These are phyloP conservation scores for Tiaroga cobitis DNA, from an alignment of 2,797 vertebrate genomes.

Conservation along the genomic window DNA sequence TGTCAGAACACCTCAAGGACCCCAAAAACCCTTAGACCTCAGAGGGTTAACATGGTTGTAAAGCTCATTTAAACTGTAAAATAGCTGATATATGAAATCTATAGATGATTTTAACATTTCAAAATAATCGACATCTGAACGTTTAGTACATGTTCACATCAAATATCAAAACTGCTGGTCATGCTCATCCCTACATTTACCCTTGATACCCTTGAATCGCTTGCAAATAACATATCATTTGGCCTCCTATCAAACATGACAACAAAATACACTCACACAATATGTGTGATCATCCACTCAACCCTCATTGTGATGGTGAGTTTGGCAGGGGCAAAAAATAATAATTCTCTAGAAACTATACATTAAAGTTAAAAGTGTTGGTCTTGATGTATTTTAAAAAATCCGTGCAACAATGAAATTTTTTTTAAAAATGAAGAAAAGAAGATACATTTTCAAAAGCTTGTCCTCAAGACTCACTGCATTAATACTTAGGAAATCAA, in stretches of 20 bases:
- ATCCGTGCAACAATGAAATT: background rate
- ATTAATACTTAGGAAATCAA: background rate
- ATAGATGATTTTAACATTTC: background rate
- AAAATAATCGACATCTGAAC: background rate
- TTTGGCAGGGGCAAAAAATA: background rate
- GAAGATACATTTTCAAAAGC: background rate
- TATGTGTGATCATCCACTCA: background rate
- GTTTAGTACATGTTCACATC: background rate
- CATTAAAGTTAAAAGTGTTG: background rate
- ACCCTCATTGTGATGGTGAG: background rate
- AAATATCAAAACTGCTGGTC: background rate
- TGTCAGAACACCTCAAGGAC: too few species aligned
- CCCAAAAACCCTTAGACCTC: too few species aligned
- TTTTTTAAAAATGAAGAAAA: background rate
- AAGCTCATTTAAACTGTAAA: background rate
- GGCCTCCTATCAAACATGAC: background rate
- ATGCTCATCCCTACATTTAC: background rate
- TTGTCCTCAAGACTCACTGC: conserved; percentile 8
- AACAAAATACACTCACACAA: background rate
- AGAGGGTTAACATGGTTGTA: background rate
- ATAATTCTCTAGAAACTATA: background rate
- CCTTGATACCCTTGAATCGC: background rate
- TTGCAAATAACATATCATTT: background rate
- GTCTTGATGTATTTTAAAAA: too few species aligned
- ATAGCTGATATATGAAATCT: too few species aligned